Conservation (phyloP, 2,113 vertebrate genomes). For the Campylorhamphus procurvoides region DNA sequence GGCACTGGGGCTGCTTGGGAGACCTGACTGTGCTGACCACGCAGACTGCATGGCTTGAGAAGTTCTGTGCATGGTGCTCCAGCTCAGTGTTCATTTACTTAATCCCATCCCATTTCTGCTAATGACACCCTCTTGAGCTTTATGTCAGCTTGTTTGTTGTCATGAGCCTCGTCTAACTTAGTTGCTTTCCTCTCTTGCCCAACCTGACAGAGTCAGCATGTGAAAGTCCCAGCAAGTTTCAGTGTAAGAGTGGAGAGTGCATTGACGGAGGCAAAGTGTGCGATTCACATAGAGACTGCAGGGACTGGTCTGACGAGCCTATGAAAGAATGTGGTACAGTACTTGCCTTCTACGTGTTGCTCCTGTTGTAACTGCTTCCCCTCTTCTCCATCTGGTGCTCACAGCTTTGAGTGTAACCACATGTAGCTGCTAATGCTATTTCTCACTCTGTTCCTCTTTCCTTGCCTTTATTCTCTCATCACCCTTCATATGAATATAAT, state of each 20-base stretch:
- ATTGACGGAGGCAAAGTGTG: conserved; percentile 94
- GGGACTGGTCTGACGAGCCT: conserved; percentile 96
- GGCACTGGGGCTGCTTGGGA: not conserved
- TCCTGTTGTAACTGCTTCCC: conserved; percentile 67
- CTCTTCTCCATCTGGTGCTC: conserved; percentile 62
- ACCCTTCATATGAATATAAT: conserved; percentile 36
- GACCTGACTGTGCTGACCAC: not conserved
- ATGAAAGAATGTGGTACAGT: conserved; percentile 93
- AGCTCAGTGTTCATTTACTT: conserved; percentile 38
- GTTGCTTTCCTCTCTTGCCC: conserved; percentile 72
- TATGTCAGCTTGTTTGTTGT: conserved; percentile 39
- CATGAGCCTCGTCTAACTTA: conserved; percentile 45
- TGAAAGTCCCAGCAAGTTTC: conserved; percentile 88
- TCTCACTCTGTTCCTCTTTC: conserved; percentile 36
- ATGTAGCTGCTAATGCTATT: conserved; percentile 62
- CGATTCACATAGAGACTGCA: conserved; percentile 92
- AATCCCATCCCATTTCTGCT: conserved; percentile 49
- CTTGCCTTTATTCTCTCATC: conserved; percentile 38
- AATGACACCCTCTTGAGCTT: conserved; percentile 39
- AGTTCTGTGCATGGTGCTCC: conserved; percentile 7
- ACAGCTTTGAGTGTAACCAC: conserved; percentile 62
- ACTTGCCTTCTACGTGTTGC: conserved; percentile 70
- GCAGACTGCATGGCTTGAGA: not conserved
- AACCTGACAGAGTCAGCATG: conserved; percentile 87
- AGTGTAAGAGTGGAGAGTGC: conserved; percentile 95